These are phyloP conservation scores for Panorpa germanica DNA, from an alignment of 2,888 invertebrate species.

Conservation along the genomic window DNA sequence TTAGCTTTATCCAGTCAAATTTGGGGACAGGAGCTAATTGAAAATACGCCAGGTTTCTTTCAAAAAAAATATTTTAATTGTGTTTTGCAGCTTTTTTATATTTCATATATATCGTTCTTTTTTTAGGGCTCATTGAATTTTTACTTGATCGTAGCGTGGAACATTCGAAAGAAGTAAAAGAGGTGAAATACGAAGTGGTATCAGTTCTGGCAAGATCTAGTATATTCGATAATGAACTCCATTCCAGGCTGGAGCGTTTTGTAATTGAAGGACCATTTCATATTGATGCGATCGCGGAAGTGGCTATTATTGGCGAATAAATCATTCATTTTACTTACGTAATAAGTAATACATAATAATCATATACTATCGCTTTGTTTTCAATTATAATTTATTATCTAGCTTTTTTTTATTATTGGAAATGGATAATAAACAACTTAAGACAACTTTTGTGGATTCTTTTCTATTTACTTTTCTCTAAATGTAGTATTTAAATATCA, in stretches of 20 bases:
- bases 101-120: slow-evolving; percentile 9
- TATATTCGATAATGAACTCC: slow-evolving; percentile 39
- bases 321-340: too few species aligned
- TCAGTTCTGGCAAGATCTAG: slow-evolving; percentile 34
- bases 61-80: slow-evolving; percentile 1
- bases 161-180: slow-evolving; percentile 48
- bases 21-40: slow-evolving; percentile 66
- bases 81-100: slow-evolving; percentile 7
- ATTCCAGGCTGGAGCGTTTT: slow-evolving; percentile 43
- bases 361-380: too few species aligned
- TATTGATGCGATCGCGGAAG: slow-evolving; percentile 45
- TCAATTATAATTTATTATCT: too few species aligned
- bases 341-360: too few species aligned
- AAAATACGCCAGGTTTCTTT: slow-evolving; percentile 40
- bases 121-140: slow-evolving; percentile 55
- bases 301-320: slow-evolving; percentile 68
- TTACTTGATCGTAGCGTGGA: slow-evolving; percentile 55
- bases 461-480: too few species aligned
- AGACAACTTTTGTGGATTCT: too few species aligned
- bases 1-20: slow-evolving; percentile 43
- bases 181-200: slow-evolving; percentile 56
- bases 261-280: slow-evolving; percentile 63
- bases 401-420: too few species aligned
- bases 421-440: too few species aligned
- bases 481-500: too few species aligned